Evolutionary conservation across 2,797 vertebrate genomes (phyloP), one percentile per base, ranked within the genome.

Genomic region (Chelon auratus): DNA sequence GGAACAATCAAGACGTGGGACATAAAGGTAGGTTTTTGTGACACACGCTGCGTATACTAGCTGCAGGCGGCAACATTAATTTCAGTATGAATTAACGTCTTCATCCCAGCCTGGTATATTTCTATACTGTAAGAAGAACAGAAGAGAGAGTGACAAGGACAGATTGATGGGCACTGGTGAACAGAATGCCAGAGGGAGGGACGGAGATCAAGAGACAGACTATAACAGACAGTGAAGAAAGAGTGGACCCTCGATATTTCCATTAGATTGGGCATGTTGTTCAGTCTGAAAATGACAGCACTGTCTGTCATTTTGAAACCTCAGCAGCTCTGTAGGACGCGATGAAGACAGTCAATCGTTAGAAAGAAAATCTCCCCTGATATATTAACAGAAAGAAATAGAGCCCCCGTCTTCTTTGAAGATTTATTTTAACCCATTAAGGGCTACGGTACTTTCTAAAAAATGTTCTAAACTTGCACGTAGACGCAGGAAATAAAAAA

Each of bases 1-100:
- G 94, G 95, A 52, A 80, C 78, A n/a, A 58, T 93, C 64, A 94
- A 94, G 85, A 89, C 80, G 15, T 93, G 93, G 94, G 85, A 94
- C 69, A 87, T 91, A 72, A 53, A 95, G 93, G 93, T 87, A 72
- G 47, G 84, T 45, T 58, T 53, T 39, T 62, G 12, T 42, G 2
- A 18, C 13, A 17, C 33, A 12, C 39, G 33, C 22, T 60, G n/a
- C 22, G 4, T 18, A 47, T 18, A 18, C 43, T 8, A n/a, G 40
- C 40, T 15, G 40, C 40, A 42, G 40, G 40, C 5, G 9, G 26
- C 22, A 22, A 9, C 22, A 14, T 9, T 17, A 7, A 26, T 22
- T 47, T 57, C 12, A 59, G 24, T 62, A 12, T 33, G 72, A 59
- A 15, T 45, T 30, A 9, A 6, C 7, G 7, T 45, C 3, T 5